Base-by-base conservation (phyloP, 2,888 invertebrate genomes). In the Cheilosia vulpina region DNA sequence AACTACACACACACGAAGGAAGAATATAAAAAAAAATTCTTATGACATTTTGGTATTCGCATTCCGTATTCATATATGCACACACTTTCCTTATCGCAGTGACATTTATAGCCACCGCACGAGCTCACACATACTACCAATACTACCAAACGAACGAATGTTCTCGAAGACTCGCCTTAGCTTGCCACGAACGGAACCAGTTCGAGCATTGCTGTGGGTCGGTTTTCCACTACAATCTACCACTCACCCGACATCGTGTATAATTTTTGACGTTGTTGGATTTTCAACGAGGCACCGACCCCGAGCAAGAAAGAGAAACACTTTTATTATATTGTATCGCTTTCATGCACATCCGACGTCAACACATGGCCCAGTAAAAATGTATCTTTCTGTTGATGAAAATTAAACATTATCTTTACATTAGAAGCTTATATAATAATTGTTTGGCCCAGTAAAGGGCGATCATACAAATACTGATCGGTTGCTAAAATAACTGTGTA, bases 111-210 rank as follows among this genome's bases (percentile, higher is more conserved):
- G 45, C 9, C 17, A 17, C 17, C 4, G 3, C 17, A 17, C n/a
- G 3, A 47, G 7, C 17, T 7, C 15, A 24, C 34, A 7, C 41
- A 2, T 17, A 5, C 11, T 21, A 21, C 41, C n/a, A 19, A 9
- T 41, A 21, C 58, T 1, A 13, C n/a, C 38, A 58, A 58, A 13
- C 41, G 21, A 24, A 17, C 24, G 52, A 53, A 62, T 7, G 41
- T 41, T 52, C 24, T 11, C 50, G 58, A 71, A 50, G 34, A 11
- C 47, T 17, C 19, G 34, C 17, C 9, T 11, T 5, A 11, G 17
- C 17, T 19, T 47, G 47, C 19, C 47, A 57, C 63, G 38, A 75
- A 75, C 73, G 17, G 41, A 75, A 75, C 73, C 63, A 47, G 75
- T 75, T 58, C 57, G 57, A 43, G 27, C 6, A 41, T 53, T 47